Base-by-base conservation (phyloP, 37 sponge, comb jelly and placozoan genomes). In the Spongilla lacustris region DNA sequence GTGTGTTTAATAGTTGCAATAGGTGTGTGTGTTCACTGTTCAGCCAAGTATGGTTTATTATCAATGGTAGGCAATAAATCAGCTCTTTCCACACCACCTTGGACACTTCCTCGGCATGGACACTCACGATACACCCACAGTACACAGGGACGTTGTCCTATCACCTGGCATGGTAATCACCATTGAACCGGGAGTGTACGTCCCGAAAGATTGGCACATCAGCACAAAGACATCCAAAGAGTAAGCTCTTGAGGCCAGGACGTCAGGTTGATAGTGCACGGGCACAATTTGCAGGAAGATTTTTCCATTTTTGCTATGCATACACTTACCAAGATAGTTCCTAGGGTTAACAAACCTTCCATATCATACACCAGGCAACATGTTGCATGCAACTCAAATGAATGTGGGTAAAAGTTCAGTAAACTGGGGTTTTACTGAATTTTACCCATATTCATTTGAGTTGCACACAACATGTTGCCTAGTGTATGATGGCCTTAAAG, bases 21-120 rank as follows among this genome's bases (percentile, higher is more conserved):
- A n/a, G n/a, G n/a, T n/a, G n/a, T 80, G 10, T 80, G 8, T 27
- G 12, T 67, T 5, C 9, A 3, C 19, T 3, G 17, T 77, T 23
- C 66, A 30, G 21, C 14, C 36, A 21, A 11, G 8, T 33, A 14
- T 66, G 21, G 19, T 32, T 33, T 11, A 17, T 24, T 58, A 36
- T 67, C 6, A 27, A 30, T n/a, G 23, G 0, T 75, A 94, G 93
- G 48, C 36, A 2, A 77, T 86, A 31, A 66, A 71, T 30, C 29
- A 27, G 41, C 77, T 95, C 27, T 89, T 73, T 29, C 96, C 96
- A 24, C 96, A 95, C 41, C 94, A 95, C 31, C 26, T 95, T 34
- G 88, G 96, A 28, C 96, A 95, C 89, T 95, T 90, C 68, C 75
- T 95, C 24, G 96, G 96, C 19, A 71, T 93, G 91, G 96, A 95